Evolutionary conservation across 2,888 invertebrate genomes (phyloP), one percentile per base, ranked within the genome.

Genomic region (Dicyrtoma fusca): DNA sequence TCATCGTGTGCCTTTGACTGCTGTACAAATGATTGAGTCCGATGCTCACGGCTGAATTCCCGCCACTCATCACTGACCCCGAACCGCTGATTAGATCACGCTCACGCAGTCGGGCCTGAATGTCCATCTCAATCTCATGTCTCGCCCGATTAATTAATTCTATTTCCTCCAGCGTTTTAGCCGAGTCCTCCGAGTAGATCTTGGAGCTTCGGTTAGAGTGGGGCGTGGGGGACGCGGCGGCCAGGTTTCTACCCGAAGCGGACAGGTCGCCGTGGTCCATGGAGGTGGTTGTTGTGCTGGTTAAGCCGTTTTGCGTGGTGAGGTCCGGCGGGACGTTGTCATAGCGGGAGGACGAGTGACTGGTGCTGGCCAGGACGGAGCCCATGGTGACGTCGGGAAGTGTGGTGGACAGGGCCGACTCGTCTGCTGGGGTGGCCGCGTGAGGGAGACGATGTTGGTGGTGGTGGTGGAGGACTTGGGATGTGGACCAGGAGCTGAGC

Each of bases 401-500:
- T 14, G 57, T 44, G 0, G 17, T 47, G 42, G 78, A 76, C 25
- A 75, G 76, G 49, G 25, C 64, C 10, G 45, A 17, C 21, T 19
- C 49, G 44, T 23, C 47, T n/a, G 4, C n/a, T 23, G 63, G 45
- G 4, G 14, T 26, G 26, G 45, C 63, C 6, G n/a, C 5, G 17
- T 63, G 47, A 63, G 25, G 23, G 8, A 63, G 25, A 3, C 49
- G 63, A 14, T 47, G 44, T 19, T 45, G 45, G 26, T 73, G 69
- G 17, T 21, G 17, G 25, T 49, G 64, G 6, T 26, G 26, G 69
- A 82, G 92, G 26, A 91, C 90, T 3, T 92, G 92, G 44, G 92
- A 92, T 84, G 92, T 92, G 88, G 92, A 91, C 4, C 92, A 92
- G 82, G 79, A 80, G 70, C 92, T 92, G 90, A 93, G 91, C 6